These are phyloP conservation scores for Pristionchus maxplancki DNA, from an alignment of 2,888 invertebrate genomes.

Conservation along the genomic window DNA sequence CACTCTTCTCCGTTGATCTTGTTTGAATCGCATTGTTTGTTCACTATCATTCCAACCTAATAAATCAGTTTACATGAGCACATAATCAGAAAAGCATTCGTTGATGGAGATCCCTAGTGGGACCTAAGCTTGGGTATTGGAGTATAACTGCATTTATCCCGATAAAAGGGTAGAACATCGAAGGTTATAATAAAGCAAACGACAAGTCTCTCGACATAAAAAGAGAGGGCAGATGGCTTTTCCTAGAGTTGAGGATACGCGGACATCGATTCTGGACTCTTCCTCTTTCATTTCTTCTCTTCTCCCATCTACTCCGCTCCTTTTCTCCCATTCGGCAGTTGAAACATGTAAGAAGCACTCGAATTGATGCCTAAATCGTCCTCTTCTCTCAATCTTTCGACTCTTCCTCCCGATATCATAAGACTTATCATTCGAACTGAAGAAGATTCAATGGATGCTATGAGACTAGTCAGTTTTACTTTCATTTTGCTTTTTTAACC, in stretches of 20 bases:
- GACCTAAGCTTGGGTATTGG: no score
- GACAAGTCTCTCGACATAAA: no score
- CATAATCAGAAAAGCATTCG: no score
- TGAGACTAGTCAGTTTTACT: background rate
- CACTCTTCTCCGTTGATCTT: background rate
- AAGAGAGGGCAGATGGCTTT: no score
- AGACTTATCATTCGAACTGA: background rate
- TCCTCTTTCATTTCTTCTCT: background rate
- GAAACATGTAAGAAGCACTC: background rate
- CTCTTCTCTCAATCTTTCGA: background rate
- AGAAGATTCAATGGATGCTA: background rate
- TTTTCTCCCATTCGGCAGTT: background rate
- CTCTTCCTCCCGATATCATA: background rate
- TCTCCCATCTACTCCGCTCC: background rate
- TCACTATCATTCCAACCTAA: no score
- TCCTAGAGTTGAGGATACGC: no score
- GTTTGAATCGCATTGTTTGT: background rate
- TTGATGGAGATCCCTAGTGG: no score
- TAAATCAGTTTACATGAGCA: no score
- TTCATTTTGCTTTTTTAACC: background rate
- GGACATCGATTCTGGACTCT: no score
- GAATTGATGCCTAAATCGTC: background rate
- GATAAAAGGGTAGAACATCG: no score
- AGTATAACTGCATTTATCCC: no score
- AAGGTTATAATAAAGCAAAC: no score